Evolutionary conservation across 2,797 vertebrate species (phyloP), one percentile per base, ranked within the genome.

Genomic region (Brachymystax lenok): DNA sequence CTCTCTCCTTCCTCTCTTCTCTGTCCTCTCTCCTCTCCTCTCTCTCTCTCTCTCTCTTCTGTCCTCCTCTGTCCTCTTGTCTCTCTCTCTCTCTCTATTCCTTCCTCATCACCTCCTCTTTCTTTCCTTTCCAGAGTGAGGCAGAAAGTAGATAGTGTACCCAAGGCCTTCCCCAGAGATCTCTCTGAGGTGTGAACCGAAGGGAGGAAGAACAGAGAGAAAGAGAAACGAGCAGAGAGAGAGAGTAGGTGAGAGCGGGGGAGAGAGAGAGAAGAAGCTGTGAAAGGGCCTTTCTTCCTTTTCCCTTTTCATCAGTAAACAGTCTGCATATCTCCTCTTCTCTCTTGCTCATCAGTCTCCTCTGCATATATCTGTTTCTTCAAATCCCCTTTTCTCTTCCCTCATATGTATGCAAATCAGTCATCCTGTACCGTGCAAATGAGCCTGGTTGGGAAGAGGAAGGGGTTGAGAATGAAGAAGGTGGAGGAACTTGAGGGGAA

Each of bases 351-450:
- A 46, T 72, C 46, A 86, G n/a, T 87, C 46, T 63, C 82, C 80
- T 84, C 84, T n/a, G n/a, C n/a, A n/a, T n/a, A n/a, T n/a, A n/a
- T n/a, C n/a, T n/a, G n/a, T n/a, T 83, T 83, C 84, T 46, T 72
- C 46, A 73, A 88, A 90, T 90, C 90, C 89, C 88, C 90, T 86
- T 88, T 92, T 91, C 90, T 93, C 86, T 92, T 91, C 89, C 87
- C 92, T 93, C 93, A 94, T 95, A 92, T 93, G 91, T 92, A 94
- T 95, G 94, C 92, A 95, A 94, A 94, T 95, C 84, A 91, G 91
- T 88, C 88, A 87, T 90, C 90, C 79, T 89, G n/a, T n/a, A n/a
- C n/a, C n/a, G 92, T 94, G 93, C 90, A 93, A 94, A 94, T 92
- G 86, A 90, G 76, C 85, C 84, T 85, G 86, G 89, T 90, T 89